These are phyloP conservation scores for Cygnus buccinator DNA, from an alignment of 2,113 vertebrate species.

Conservation along the genomic window DNA sequence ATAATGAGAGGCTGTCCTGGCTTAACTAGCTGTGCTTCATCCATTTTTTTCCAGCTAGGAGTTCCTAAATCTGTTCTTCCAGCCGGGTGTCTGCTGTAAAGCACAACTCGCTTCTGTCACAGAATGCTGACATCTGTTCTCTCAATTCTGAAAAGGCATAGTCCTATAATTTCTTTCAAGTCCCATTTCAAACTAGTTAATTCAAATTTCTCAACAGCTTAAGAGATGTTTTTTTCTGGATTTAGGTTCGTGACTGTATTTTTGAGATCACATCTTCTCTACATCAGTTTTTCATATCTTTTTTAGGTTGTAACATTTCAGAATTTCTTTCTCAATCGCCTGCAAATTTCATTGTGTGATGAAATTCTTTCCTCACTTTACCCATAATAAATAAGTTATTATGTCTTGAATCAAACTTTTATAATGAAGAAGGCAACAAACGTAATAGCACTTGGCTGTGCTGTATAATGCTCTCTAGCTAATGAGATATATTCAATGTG, in stretches of 20 bases:
- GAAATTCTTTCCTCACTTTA: neutral
- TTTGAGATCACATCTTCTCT: neutral
- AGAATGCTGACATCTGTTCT: neutral
- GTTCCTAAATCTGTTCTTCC: neutral
- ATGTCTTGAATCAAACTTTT: neutral
- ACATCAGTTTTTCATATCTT: neutral
- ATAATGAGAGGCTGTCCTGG: neutral
- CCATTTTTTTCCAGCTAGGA: neutral
- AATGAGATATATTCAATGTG: neutral
- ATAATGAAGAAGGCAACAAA: neutral
- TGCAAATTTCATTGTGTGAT: neutral
- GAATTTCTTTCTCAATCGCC: neutral
- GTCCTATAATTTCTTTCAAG: neutral
- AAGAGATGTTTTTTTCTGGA: neutral
- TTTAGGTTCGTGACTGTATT: neutral
- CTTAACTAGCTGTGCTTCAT: neutral
- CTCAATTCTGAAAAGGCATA: neutral
- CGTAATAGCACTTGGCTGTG: neutral
- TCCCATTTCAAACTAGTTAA: neutral
- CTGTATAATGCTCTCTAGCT: neutral
- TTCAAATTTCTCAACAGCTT: neutral
- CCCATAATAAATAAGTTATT: neutral
- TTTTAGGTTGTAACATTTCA: neutral
- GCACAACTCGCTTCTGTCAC: neutral
- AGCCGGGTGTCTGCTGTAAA: neutral